phyloP scores from a whole-genome alignment of 2,888 invertebrate species.

The Uloborus plumipes region DNA sequence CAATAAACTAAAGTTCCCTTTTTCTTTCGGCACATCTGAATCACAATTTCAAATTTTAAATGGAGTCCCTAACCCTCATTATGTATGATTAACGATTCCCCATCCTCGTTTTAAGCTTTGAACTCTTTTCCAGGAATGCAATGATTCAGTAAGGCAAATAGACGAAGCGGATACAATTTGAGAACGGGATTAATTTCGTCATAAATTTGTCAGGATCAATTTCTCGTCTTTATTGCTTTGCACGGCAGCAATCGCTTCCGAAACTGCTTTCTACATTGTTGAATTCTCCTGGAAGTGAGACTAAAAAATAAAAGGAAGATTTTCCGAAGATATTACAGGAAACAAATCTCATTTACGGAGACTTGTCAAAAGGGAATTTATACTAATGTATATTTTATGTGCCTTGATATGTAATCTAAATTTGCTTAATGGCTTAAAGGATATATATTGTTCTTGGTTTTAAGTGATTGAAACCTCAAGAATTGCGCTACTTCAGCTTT shows the following conservation, averaged over 20 bases:
- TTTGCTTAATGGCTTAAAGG: too few relatives aligned
- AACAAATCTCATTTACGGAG: too few relatives aligned
- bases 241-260: neutral
- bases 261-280: neutral
- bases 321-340: neutral
- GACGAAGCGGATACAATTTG: slow-evolving; percentile 12
- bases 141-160: slow-evolving; percentile 4
- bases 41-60: slow-evolving; percentile 2
- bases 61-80: neutral
- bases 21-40: neutral
- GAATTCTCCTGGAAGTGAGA: neutral
- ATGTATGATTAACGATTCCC: slow-evolving; percentile 11
- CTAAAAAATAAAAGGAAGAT: neutral
- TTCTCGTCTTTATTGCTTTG: neutral
- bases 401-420: too few relatives aligned
- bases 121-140: neutral
- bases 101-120: neutral
- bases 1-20: too few relatives aligned
- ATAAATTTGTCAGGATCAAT: slow-evolving; percentile 11
- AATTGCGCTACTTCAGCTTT: too few relatives aligned
- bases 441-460: too few relatives aligned
- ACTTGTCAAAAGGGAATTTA: too few relatives aligned
- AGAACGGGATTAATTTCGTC: slow-evolving; percentile 13
- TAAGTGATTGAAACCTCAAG: too few relatives aligned
- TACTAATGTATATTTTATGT: too few relatives aligned